Evolutionary conservation across 2,113 vertebrate genomes (phyloP).

Genomic region (Plestiodon gilberti): DNA sequence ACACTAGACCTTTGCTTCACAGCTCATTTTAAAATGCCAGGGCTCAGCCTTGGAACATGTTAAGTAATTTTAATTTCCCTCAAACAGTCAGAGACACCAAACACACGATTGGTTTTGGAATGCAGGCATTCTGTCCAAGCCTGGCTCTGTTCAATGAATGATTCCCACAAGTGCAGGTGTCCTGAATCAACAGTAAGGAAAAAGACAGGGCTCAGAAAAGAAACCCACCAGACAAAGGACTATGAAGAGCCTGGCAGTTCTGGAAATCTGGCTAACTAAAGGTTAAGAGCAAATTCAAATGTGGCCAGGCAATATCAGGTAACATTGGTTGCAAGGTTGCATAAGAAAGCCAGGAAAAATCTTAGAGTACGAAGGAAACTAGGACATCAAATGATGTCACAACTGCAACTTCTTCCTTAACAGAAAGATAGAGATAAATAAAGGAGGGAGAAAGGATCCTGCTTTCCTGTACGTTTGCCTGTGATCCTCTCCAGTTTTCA

Average conservation of each 20-base stretch:
- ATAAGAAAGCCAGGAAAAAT: not conserved
- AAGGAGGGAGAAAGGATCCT: not conserved
- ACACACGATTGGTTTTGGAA: not conserved
- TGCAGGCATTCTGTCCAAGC: not conserved
- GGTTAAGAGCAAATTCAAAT: not conserved
- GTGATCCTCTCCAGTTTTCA: not conserved
- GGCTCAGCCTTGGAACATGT: not conserved
- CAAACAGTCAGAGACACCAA: not conserved
- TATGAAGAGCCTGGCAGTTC: not conserved
- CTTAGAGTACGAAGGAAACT: not conserved
- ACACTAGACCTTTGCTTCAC: not conserved
- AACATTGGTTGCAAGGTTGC: not conserved
- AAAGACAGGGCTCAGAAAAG: not conserved
- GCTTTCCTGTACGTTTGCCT: not conserved
- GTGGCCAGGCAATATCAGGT: not conserved
- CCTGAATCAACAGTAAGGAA: not conserved
- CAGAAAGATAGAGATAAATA: not conserved
- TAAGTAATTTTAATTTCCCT: not conserved
- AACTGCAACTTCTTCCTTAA: no score
- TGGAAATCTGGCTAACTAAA: not conserved
- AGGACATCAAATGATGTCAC: not conserved
- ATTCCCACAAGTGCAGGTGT: not conserved
- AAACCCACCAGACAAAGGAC: not conserved
- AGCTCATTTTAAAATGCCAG: not conserved
- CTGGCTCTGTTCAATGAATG: not conserved